A percentile compares a stretch with the other conserved stretches of the same genome.
These are phyloP conservation scores for Drosophila paracracens DNA, from an alignment of 2,888 invertebrate genomes.

Conservation along the genomic window DNA sequence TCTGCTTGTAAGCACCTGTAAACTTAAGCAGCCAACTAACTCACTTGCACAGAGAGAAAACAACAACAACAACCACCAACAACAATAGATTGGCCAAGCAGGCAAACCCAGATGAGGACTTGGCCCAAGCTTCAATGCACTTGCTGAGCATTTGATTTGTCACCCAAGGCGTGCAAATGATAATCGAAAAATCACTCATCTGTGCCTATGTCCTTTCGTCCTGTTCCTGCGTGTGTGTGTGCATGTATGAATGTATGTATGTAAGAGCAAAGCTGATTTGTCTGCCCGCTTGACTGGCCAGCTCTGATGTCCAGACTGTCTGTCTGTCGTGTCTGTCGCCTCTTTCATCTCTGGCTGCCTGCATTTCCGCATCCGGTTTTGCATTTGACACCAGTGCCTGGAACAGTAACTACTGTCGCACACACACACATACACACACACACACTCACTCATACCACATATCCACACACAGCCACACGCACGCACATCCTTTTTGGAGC, in stretches of 20 bases:
- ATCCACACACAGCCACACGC: background rate
- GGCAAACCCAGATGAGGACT: slow-evolving; percentile 30
- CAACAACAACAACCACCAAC: slow-evolving; percentile 18
- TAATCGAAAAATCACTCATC: slow-evolving; percentile 80
- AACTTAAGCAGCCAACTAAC: slow-evolving; percentile 46
- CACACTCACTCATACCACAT: background rate
- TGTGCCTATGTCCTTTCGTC: slow-evolving; percentile 56
- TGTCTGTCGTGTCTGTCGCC: slow-evolving; percentile 27
- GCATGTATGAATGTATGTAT: slow-evolving; percentile 13
- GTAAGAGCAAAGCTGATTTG: slow-evolving; percentile 71
- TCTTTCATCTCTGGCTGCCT: slow-evolving; percentile 54
- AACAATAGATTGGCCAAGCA: slow-evolving; percentile 32
- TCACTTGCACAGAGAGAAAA: background rate
- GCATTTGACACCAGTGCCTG: slow-evolving; percentile 70
- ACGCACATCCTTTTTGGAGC: slow-evolving; percentile 45
- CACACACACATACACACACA: slow-evolving; percentile 18
- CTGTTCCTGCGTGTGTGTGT: slow-evolving; percentile 18
- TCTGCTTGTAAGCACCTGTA: slow-evolving; percentile 63
- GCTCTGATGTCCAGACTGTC: slow-evolving; percentile 56
- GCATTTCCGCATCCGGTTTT: slow-evolving; percentile 81
- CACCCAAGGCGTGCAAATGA: slow-evolving; percentile 81
- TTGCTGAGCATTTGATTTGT: slow-evolving; percentile 79
- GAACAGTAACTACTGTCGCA: slow-evolving; percentile 61
- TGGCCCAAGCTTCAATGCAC: slow-evolving; percentile 57
- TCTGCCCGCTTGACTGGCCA: slow-evolving; percentile 73